phyloP scores from a whole-genome alignment of 2,888 invertebrate genomes.

The Patella caerulea region DNA sequence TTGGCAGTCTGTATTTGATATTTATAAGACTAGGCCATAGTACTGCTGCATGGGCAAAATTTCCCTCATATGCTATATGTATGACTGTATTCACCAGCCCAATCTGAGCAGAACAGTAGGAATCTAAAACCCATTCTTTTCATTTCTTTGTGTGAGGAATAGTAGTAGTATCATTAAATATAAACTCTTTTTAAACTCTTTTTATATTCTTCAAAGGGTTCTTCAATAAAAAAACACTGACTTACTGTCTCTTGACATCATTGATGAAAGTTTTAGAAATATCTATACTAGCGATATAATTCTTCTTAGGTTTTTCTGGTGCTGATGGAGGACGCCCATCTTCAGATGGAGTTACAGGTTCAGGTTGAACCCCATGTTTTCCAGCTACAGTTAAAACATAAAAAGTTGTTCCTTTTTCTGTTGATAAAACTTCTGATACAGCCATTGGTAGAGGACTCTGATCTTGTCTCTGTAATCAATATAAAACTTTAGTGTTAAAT shows the following conservation, averaged over 20 bases:
- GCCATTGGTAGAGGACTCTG: conserved; percentile 42
- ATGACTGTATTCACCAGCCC: too few species aligned
- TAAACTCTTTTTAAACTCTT: too few species aligned
- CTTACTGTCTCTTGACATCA: conserved; percentile 60
- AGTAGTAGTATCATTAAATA: too few species aligned
- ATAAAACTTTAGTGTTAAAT: too few species aligned
- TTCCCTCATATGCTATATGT: too few species aligned
- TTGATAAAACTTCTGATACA: conserved; percentile 60
- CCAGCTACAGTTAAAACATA: conserved; percentile 65
- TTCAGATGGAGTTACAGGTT: conserved; percentile 17
- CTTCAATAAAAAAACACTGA: not conserved
- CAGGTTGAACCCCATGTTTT: conserved; percentile 49
- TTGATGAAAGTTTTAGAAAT: conserved; percentile 48
- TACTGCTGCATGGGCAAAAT: too few species aligned
- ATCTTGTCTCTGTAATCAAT: not conserved
- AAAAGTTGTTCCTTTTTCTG: conserved; percentile 66
- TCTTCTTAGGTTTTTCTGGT: not conserved
- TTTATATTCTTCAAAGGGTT: too few species aligned
- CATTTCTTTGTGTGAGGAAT: too few species aligned
- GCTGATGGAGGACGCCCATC: conserved; percentile 33
- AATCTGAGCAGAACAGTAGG: too few species aligned
- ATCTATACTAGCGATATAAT: conserved; percentile 51
- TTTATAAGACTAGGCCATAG: too few species aligned
- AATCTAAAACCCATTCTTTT: too few species aligned
- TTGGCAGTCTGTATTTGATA: too few species aligned